A percentile compares a stretch with the other conserved stretches of the same genome.
Conservation (phyloP, 2,113 vertebrate genomes). For the Sinocyclocheilus anophthalmus region DNA sequence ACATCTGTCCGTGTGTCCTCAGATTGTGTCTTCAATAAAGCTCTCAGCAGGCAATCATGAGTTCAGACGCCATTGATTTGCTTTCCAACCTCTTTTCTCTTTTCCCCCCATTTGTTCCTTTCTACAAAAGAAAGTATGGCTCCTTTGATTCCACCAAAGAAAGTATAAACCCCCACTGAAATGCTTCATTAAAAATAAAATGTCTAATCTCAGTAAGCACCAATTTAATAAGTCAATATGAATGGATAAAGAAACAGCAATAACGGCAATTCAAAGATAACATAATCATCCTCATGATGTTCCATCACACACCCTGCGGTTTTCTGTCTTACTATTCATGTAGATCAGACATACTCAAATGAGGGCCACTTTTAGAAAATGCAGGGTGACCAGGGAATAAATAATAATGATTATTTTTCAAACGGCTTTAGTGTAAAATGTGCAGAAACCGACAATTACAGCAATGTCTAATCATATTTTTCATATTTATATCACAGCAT, state of each 20-base stretch:
- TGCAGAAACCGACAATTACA: neutral
- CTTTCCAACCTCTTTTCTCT: constrained; percentile 16
- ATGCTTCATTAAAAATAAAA: constrained; percentile 8
- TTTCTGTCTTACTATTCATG: neutral
- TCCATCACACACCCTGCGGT: neutral
- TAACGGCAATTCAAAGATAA: constrained; percentile 14
- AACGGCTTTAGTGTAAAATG: neutral
- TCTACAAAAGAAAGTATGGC: neutral
- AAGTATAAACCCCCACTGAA: constrained; percentile 5
- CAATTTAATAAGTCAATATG: constrained; percentile 24
- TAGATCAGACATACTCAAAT: constrained; percentile 4
- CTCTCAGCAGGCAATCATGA: constrained; percentile 42
- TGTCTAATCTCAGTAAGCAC: neutral
- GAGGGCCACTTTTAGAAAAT: neutral
- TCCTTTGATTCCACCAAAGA: constrained; percentile 16
- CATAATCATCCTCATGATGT: constrained; percentile 18
- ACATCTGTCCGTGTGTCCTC: constrained; percentile 18
- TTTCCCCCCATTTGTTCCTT: neutral
- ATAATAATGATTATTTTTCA: no score
- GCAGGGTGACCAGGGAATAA: neutral
- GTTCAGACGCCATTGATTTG: constrained; percentile 37
- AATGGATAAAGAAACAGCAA: constrained; percentile 9
- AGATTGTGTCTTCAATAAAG: constrained; percentile 29
- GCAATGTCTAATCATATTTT: neutral
- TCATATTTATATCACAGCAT: neutral